A percentile compares a stretch with the other conserved stretches of the same genome.
Conservation (phyloP, 1,140 invertebrate species). For the Aphelenchoides besseyi region DNA sequence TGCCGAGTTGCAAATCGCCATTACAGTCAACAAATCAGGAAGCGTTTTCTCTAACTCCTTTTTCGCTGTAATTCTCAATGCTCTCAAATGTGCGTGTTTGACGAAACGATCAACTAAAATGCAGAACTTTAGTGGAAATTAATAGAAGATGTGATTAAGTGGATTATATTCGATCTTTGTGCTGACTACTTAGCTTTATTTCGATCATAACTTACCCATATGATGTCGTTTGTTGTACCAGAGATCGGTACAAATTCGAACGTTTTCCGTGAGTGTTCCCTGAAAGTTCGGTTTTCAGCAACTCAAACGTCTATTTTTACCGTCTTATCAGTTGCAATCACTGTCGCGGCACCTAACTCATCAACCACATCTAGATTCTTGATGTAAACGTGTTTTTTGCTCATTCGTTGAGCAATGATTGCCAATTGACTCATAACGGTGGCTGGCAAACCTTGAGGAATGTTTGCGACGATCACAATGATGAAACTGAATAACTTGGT, state of each 20-base stretch:
- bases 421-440: constrained; percentile 97
- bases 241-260: constrained; percentile 89
- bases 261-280: constrained; percentile 96
- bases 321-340: constrained; percentile 98
- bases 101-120: constrained; percentile 15
- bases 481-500: no score
- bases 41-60: constrained; percentile 53
- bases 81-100: constrained; percentile 34
- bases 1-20: constrained; percentile 59
- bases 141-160: background rate
- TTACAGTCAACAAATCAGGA: constrained; percentile 57
- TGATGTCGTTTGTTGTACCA: constrained; percentile 43
- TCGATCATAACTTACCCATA: constrained; percentile 13
- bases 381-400: constrained; percentile 91
- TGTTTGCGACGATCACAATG: constrained; percentile 62
- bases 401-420: constrained; percentile 96
- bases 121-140: background rate
- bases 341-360: constrained; percentile 92
- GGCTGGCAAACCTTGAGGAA: constrained; percentile 74
- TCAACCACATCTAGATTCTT: constrained; percentile 99
- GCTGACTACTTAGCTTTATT: background rate
- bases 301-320: no score
- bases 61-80: constrained; percentile 40
- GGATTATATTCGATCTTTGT: background rate
- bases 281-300: no score